Evolutionary conservation across 2,888 invertebrate species (phyloP), one percentile per base, ranked within the genome.

Genomic region (Apodemia duryi): DNA sequence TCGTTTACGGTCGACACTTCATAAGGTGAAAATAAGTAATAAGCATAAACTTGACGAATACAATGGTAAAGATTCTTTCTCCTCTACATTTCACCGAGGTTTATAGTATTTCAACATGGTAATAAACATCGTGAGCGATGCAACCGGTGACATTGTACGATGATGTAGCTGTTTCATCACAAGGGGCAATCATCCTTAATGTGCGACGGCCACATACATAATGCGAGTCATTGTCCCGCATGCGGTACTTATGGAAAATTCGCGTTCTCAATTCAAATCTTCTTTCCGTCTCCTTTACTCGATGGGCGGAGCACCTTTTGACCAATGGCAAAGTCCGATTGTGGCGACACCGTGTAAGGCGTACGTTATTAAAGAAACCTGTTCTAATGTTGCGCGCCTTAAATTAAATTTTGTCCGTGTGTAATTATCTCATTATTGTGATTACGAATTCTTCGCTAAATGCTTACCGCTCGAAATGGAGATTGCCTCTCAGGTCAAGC

Each of bases 391-490:
- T 88, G 89, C 84, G 88, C 88, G 88, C 86, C 88, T 91, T 91
- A 90, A 92, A 92, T 92, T 92, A 90, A 92, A 91, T 92, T 92
- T 91, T 88, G 89, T 91, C 85, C 86, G 86, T 88, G 88, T 91
- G 89, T 91, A 91, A 92, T 92, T 91, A 91, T 91, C 91, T 91
- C 88, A 91, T 91, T 91, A 91, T 90, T 88, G 88, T 89, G 84
- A 91, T 91, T 91, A 90, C 88, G 87, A 89, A 90, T 89, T 86
- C 88, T 81, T 81, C 81, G 87, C 87, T 90, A 90, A 91, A 91
- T 90, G 86, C 84, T 87, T 85, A 82, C 83, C 84, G 83, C 84
- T 85, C 81, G 81, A 85, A 87, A 88, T 85, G 87, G 88, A 83
- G 83, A 86, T 86, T 85, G 84, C 81, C 75, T 79, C 81, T 81